phyloP scores from a whole-genome alignment of 2,888 invertebrate genomes.

The Euproctis similis region DNA sequence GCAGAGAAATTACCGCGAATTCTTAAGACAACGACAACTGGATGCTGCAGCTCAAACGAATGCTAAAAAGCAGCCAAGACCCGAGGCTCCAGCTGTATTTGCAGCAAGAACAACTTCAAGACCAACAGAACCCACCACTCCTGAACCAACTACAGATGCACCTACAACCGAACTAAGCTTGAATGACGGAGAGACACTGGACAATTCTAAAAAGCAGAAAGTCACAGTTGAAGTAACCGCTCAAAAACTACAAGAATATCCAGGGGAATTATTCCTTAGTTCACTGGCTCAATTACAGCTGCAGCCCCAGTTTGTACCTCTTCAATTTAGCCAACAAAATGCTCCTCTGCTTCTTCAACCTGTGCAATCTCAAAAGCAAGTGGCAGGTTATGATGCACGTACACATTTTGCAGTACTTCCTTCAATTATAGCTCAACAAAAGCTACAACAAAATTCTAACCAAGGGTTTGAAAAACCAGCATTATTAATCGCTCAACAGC shows the following conservation, averaged over 20 bases:
- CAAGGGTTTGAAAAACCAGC: conserved; percentile 31
- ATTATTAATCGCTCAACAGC: conserved; percentile 32
- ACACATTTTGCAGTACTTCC: conserved; percentile 58
- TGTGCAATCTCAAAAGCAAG: conserved; percentile 37
- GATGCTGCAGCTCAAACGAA: conserved; percentile 39
- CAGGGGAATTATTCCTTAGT: conserved; percentile 54
- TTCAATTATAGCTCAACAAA: conserved; percentile 54
- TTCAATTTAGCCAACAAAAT: conserved; percentile 34
- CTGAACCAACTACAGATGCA: conserved; percentile 34
- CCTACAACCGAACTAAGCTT: conserved; percentile 43
- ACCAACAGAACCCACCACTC: conserved; percentile 32
- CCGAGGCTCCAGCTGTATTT: conserved; percentile 46
- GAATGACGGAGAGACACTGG: conserved; percentile 47
- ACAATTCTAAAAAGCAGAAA: conserved; percentile 33
- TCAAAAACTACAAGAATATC: conserved; percentile 59
- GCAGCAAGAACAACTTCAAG: conserved; percentile 32
- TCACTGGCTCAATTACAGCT: conserved; percentile 53
- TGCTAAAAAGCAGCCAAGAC: conserved; percentile 31
- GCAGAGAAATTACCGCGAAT: conserved; percentile 50
- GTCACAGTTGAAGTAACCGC: conserved; percentile 57
- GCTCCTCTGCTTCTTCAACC: conserved; percentile 43
- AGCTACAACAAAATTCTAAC: conserved; percentile 31
- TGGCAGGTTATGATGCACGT: conserved; percentile 46
- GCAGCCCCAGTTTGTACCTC: conserved; percentile 48
- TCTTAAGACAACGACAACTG: conserved; percentile 50